Evolutionary conservation across 1,140 invertebrate species (phyloP).

Genomic region (Panulirus ornatus): DNA sequence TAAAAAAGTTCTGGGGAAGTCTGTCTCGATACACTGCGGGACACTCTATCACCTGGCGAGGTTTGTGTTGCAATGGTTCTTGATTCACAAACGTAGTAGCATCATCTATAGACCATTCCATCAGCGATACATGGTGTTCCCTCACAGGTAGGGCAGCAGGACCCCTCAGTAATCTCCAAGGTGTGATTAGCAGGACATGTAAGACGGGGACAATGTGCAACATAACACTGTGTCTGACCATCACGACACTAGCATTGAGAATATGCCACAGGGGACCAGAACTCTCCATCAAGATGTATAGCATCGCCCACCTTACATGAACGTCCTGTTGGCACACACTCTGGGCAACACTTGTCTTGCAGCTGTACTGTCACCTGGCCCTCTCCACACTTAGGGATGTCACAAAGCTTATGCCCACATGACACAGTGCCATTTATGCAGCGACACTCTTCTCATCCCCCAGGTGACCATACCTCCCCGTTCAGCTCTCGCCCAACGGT

Average conservation of each 20-base stretch:
- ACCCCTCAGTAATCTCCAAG: conserved; percentile 38
- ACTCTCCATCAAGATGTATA: conserved; percentile 52
- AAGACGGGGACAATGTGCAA: conserved; percentile 56
- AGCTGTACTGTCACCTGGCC: conserved; percentile 50
- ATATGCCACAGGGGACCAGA: conserved; percentile 59
- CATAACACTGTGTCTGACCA: conserved; percentile 48
- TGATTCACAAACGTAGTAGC: too few species aligned
- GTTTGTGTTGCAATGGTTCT: too few species aligned
- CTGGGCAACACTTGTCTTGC: conserved; percentile 49
- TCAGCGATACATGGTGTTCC: conserved; percentile 46
- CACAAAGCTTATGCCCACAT: conserved; percentile 39
- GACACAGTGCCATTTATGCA: conserved; percentile 61
- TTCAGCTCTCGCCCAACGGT: too few species aligned
- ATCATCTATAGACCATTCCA: conserved; percentile 33
- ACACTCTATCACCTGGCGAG: too few species aligned
- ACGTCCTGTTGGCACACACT: conserved; percentile 62
- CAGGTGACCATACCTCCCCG: conserved; percentile 54
- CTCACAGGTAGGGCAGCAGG: conserved; percentile 56
- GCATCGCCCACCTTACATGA: conserved; percentile 29
- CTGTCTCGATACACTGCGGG: too few species aligned
- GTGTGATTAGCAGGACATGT: conserved; percentile 56
- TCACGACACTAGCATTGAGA: conserved; percentile 59
- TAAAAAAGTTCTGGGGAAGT: too few species aligned
- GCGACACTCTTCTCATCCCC: conserved; percentile 52
- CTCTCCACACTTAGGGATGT: conserved; percentile 17